Evolutionary conservation across 2,797 vertebrate species (phyloP).

Genomic region (Heteromormyrus szaboi): DNA sequence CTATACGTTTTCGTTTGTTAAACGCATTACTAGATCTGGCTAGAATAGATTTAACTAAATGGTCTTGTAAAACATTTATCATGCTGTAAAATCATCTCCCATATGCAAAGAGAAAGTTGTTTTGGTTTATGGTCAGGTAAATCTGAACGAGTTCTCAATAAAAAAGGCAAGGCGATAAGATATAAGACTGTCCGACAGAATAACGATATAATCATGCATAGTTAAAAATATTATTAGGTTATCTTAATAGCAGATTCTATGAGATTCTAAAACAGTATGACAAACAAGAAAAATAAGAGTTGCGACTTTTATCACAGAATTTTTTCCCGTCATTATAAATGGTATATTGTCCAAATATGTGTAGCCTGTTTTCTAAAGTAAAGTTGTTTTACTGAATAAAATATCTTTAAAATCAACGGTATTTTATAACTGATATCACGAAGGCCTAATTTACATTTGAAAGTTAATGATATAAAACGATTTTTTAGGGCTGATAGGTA

Average conservation of each 20-base stretch:
- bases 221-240: not conserved
- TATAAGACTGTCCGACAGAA: constrained; percentile 30
- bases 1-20: not conserved
- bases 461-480: not conserved
- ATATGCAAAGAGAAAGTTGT: constrained; percentile 25
- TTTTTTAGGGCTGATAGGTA: not conserved
- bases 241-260: not conserved
- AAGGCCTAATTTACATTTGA: not conserved
- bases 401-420: not conserved
- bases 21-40: not conserved
- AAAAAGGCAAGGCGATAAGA: constrained; percentile 47
- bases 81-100: constrained; percentile 32
- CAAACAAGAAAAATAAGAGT: not conserved
- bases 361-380: not conserved
- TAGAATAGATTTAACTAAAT: not conserved
- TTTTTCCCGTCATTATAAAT: not conserved
- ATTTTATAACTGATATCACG: not conserved
- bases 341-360: not conserved
- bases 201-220: constrained; percentile 36
- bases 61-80: constrained; percentile 27
- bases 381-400: not conserved
- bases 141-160: constrained; percentile 42
- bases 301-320: not conserved
- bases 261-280: not conserved
- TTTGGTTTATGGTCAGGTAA: constrained; percentile 43